phyloP scores from a whole-genome alignment of 2,888 invertebrate species.

The Eupithecia subfuscata region DNA sequence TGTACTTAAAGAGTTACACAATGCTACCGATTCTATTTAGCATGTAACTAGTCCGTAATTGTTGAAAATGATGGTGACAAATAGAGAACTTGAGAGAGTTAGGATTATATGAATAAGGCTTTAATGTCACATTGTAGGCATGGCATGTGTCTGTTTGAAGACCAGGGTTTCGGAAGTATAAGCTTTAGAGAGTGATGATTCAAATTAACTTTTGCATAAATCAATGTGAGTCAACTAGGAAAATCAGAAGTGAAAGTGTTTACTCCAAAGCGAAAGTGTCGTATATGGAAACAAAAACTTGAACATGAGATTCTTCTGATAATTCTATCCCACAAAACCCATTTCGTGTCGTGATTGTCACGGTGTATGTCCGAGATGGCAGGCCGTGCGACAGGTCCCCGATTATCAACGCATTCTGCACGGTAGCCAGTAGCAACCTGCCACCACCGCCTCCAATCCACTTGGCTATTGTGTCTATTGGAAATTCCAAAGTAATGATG shows the following conservation, averaged over 20 bases:
- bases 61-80: not conserved
- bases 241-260: not conserved
- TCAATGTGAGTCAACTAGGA: not conserved
- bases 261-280: constrained; percentile 13
- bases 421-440: constrained; percentile 54
- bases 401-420: constrained; percentile 81
- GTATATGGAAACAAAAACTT: constrained; percentile 21
- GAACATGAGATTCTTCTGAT: constrained; percentile 27
- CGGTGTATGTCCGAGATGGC: constrained; percentile 55
- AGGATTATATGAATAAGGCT: no score
- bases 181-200: not conserved
- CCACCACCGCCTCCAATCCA: constrained; percentile 34
- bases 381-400: constrained; percentile 81
- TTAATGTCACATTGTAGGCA: not conserved
- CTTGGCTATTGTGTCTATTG: constrained; percentile 38
- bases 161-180: no score
- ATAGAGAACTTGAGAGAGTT: constrained; percentile 5
- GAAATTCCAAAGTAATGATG: constrained; percentile 55
- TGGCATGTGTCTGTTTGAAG: not conserved
- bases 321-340: constrained; percentile 37
- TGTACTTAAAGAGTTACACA: constrained; percentile 38
- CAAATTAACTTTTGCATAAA: not conserved
- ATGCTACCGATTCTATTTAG: constrained; percentile 14
- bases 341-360: constrained; percentile 61
- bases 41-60: not conserved